Conservation (phyloP, 2,797 vertebrate species). For the Danio choprae region DNA sequence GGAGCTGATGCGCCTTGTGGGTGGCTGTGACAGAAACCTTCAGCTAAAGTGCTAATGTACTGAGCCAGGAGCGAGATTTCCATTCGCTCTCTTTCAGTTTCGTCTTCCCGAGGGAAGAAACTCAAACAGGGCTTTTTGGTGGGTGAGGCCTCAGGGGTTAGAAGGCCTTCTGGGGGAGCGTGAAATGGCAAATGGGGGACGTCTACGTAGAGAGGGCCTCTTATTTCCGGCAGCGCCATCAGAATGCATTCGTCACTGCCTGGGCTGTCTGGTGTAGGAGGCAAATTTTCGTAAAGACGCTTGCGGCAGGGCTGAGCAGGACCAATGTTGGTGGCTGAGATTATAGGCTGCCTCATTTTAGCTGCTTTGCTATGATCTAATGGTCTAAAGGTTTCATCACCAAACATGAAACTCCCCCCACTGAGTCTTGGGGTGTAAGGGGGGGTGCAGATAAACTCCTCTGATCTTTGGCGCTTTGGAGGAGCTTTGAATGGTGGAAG, state of each 20-base stretch:
- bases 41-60: constrained; percentile 80
- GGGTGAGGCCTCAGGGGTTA: constrained; percentile 82
- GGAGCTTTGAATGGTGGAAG: constrained; percentile 22
- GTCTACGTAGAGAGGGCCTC: constrained; percentile 79
- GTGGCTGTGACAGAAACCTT: constrained; percentile 69
- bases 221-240: constrained; percentile 78
- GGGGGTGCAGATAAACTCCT: constrained; percentile 77
- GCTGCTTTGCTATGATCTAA: constrained; percentile 38
- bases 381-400: constrained; percentile 61
- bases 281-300: constrained; percentile 78
- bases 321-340: constrained; percentile 52
- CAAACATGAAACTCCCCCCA: constrained; percentile 75
- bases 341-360: constrained; percentile 28
- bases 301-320: constrained; percentile 48
- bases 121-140: constrained; percentile 69
- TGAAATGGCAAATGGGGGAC: constrained; percentile 71
- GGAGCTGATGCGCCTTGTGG: constrained; percentile 30
- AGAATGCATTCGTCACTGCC: constrained; percentile 77
- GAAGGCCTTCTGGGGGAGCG: constrained; percentile 70
- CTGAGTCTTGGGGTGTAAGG: constrained; percentile 76
- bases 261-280: constrained; percentile 79
- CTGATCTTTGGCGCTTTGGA: constrained; percentile 55
- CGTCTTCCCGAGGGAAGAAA: constrained; percentile 69
- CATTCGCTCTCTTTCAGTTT: constrained; percentile 74
- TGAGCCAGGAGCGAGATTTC: constrained; percentile 78